Conservation (phyloP, 2,888 invertebrate species). For the Coleophora flavipennella region DNA sequence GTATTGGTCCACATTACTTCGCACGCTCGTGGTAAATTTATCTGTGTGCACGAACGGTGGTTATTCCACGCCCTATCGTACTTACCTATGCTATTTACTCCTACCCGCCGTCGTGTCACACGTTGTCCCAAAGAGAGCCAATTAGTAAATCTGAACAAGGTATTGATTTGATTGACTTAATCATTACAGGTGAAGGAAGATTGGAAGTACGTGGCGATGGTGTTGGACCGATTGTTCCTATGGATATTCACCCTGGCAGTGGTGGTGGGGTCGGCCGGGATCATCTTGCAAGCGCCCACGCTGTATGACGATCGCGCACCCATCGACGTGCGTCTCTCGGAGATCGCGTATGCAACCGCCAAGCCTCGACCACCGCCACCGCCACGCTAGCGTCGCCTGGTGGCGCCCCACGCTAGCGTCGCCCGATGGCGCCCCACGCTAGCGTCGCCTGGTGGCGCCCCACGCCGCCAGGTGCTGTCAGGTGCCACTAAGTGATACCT, state of each 20-base stretch:
- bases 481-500: too few species aligned
- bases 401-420: not conserved
- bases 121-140: too few species aligned
- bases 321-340: constrained; percentile 89
- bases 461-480: too few species aligned
- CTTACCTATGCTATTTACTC: too few species aligned
- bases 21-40: too few species aligned
- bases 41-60: too few species aligned
- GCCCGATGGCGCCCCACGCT: not conserved
- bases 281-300: constrained; percentile 95
- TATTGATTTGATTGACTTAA: not conserved
- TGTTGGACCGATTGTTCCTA: constrained; percentile 94
- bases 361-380: constrained; percentile 77
- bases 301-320: constrained; percentile 92
- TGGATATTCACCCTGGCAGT: constrained; percentile 98
- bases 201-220: constrained; percentile 99
- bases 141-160: too few species aligned
- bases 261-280: constrained; percentile 93
- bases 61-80: too few species aligned
- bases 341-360: constrained; percentile 91
- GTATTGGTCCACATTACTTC: too few species aligned
- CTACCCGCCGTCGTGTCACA: too few species aligned
- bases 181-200: constrained; percentile 89
- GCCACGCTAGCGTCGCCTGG: constrained; percentile 13
- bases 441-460: too few species aligned